Base-by-base conservation (phyloP, 2,113 vertebrate species). In the Oncorhynchus keta region DNA sequence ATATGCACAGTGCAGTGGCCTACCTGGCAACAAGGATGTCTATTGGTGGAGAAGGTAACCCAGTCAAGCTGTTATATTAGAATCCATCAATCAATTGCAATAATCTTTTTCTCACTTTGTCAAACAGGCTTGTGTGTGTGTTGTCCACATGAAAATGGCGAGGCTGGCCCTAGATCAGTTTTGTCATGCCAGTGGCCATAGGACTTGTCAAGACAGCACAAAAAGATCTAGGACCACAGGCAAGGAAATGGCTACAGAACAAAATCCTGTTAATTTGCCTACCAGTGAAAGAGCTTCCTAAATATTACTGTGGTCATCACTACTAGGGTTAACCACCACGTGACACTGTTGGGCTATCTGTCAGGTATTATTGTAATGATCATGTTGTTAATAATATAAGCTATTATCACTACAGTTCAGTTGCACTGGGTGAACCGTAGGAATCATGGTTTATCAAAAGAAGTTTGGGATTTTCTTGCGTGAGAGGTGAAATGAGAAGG, bases 1-100 rank as follows among this genome's bases (percentile, higher is more conserved):
- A 87, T 81, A 89, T 90, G 89, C 91, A 93, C 87, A 92, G 84
- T 82, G 81, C 84, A 92, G 92, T 94, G 93, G 92, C 92, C 93
- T 94, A 88, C 87, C 83, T 9, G 9, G 39, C 79, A 84, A 89
- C 73, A 79, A 49, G 35, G 86, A 84, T 78, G 81, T 87, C 64
- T 14, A 85, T 83, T 86, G 79, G 87, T 88, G 83, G 86, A 83
- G 85, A 83, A 83, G 92, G 87, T 11, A 62, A 5, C n/a, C 20
- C 59, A 9, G 59, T 16, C 59, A 8, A n/a, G 6, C 59, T 70
- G n/a, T n/a, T 20, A 6, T 14, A 70, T 45, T 9, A 68, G 1
- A 65, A 49, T 39, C 8, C 69, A 49, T 80, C 82, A 80, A 76
- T 77, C 26, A 51, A 83, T 82, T 20, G 12, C 28, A 76, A 76